Evolutionary conservation across 2,888 invertebrate species (phyloP).

Genomic region (Erpobdella octoculata): DNA sequence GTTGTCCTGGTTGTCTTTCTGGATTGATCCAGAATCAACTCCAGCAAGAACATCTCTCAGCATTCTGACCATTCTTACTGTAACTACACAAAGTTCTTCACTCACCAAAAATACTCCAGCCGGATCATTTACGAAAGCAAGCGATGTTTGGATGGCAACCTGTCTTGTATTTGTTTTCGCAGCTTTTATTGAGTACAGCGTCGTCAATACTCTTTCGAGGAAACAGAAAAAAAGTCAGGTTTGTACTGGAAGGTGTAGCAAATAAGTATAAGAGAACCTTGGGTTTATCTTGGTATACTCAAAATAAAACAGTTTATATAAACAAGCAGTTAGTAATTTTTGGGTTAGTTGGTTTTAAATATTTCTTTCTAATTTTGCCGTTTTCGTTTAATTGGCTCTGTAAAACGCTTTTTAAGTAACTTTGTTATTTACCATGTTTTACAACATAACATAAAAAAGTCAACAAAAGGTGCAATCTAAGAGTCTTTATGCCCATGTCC

Average conservation of each 20-base stretch:
- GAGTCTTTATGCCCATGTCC: too few species aligned
- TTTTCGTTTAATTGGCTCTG: too few species aligned
- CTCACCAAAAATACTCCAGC: conserved; percentile 24
- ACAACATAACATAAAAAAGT: too few species aligned
- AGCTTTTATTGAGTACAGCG: conserved; percentile 32
- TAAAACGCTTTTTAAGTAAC: too few species aligned
- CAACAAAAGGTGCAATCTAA: too few species aligned
- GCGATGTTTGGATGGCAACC: conserved; percentile 32
- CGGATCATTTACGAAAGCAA: conserved; percentile 31
- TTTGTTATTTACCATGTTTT: too few species aligned
- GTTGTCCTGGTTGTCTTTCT: conserved; percentile 40
- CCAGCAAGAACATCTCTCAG: conserved; percentile 40
- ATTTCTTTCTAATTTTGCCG: too few species aligned
- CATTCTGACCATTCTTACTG: conserved; percentile 37
- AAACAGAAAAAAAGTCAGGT: conserved; percentile 11
- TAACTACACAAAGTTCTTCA: conserved; percentile 34
- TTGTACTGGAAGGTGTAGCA: background rate
- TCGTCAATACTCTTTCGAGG: conserved; percentile 28
- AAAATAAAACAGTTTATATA: too few species aligned
- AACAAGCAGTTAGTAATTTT: too few species aligned
- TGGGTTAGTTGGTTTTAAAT: too few species aligned
- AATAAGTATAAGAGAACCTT: background rate
- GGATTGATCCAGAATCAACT: conserved; percentile 40
- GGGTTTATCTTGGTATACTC: too few species aligned
- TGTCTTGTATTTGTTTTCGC: conserved; percentile 32